phyloP scores from a whole-genome alignment of 2,888 invertebrate genomes.

The Ectemnius lituratus region DNA sequence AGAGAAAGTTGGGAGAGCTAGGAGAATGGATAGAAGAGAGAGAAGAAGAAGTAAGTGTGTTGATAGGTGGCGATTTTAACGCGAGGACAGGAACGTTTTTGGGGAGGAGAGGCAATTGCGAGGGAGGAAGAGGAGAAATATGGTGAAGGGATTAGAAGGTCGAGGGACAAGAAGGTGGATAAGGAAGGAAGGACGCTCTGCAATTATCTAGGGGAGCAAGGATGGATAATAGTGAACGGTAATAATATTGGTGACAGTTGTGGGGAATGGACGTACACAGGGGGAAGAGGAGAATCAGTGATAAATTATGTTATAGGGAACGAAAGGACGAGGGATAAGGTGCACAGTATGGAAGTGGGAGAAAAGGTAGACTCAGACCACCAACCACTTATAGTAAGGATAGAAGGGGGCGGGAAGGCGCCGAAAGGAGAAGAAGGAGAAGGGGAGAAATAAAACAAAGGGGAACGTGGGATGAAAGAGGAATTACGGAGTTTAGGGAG shows the following conservation, averaged over 20 bases:
- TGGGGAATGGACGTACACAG: too few species aligned
- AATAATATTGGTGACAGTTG: neutral
- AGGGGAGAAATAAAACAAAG: too few species aligned
- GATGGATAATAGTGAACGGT: slow-evolving; percentile 39
- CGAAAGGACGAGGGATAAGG: neutral
- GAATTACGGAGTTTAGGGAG: too few species aligned
- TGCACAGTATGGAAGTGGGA: slow-evolving; percentile 6
- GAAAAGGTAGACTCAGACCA: slow-evolving; percentile 34
- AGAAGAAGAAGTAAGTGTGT: neutral
- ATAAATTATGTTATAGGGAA: slow-evolving; percentile 36
- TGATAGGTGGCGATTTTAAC: slow-evolving; percentile 31
- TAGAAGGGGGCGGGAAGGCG: neutral
- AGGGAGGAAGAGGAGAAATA: neutral
- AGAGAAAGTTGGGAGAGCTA: neutral
- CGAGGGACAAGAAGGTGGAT: slow-evolving; percentile 1
- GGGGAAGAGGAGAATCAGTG: slow-evolving; percentile 19
- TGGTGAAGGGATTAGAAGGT: neutral
- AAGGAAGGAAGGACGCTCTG: slow-evolving; percentile 33
- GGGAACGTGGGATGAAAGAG: too few species aligned
- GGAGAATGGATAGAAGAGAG: neutral
- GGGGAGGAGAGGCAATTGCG: slow-evolving; percentile 11
- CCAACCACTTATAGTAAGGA: slow-evolving; percentile 13
- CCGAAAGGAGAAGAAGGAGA: neutral
- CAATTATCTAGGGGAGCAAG: slow-evolving; percentile 29
- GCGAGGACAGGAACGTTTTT: slow-evolving; percentile 26